Percentiles rank a stretch among this genome's conserved stretches.
Conservation (phyloP, 2,113 vertebrate species). For the Thinocorus orbignyianus region DNA sequence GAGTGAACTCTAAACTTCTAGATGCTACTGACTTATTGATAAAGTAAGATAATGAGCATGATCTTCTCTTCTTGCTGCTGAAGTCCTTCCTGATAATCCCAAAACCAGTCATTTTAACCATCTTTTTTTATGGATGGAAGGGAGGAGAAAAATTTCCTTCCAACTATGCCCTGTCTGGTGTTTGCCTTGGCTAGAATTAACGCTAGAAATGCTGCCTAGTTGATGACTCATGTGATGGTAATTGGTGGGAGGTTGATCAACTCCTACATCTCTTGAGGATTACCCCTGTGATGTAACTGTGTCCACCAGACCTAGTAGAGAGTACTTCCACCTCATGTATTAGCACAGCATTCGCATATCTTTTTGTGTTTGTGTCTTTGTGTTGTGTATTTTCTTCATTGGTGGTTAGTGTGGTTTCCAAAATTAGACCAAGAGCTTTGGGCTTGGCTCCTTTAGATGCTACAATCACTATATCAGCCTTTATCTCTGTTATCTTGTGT, state of each 20-base stretch:
- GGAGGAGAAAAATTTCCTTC: neutral
- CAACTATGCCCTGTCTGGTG: neutral
- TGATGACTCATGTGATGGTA: rapidly evolving
- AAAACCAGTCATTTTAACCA: neutral
- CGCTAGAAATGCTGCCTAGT: no score
- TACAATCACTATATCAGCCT: neutral
- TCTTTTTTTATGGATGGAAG: neutral
- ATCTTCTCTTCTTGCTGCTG: neutral
- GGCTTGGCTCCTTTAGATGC: neutral
- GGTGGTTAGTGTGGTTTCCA: no score
- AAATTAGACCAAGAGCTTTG: neutral
- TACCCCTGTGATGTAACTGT: neutral
- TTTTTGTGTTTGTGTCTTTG: neutral
- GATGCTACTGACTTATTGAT: neutral
- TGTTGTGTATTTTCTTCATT: neutral
- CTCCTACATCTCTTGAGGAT: rapidly evolving
- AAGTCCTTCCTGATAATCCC: neutral
- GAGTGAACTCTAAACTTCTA: neutral
- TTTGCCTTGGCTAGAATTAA: neutral
- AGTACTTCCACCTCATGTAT: neutral
- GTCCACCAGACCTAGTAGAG: neutral
- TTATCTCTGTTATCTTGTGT: neutral
- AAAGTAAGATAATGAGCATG: neutral
- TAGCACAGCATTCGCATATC: neutral
- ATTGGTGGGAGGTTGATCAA: neutral